A percentile compares a stretch with the other conserved stretches of the same genome.
phyloP scores from a whole-genome alignment of 2,113 vertebrate species.

The Copsychus sechellarum region DNA sequence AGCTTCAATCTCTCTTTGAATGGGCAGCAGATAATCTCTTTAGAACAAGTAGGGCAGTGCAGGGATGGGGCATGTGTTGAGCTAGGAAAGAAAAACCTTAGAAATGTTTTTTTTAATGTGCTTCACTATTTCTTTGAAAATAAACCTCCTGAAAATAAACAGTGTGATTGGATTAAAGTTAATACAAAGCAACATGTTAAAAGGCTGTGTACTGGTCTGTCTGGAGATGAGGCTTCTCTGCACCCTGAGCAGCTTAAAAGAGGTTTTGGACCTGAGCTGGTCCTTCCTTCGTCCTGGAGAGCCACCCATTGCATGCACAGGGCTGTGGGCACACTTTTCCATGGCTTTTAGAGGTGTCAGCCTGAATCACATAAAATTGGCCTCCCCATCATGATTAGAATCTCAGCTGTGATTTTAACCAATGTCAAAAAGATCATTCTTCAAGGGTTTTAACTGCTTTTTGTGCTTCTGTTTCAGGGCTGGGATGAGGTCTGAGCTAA shows the following conservation, averaged over 20 bases:
- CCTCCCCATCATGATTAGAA: not conserved
- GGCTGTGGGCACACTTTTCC: not conserved
- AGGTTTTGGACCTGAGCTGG: not conserved
- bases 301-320: not conserved
- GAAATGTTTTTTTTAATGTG: not conserved
- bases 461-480: not conserved
- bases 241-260: not conserved
- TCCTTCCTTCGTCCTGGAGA: not conserved
- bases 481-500: not conserved
- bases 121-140: not conserved
- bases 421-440: not conserved
- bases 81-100: not conserved
- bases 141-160: not conserved
- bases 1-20: slow-evolving; percentile 82
- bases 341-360: not conserved
- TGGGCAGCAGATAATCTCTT: slow-evolving; percentile 81
- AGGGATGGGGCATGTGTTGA: not conserved
- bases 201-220: not conserved
- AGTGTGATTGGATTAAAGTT: not conserved
- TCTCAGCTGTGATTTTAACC: not conserved
- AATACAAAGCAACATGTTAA: not conserved
- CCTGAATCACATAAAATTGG: not conserved
- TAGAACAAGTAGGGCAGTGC: slow-evolving; percentile 75
- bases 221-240: not conserved
- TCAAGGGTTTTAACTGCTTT: not conserved